Evolutionary conservation across 2,797 vertebrate genomes (phyloP), one percentile per base, ranked within the genome.

Genomic region (Ptychadena robeensis): DNA sequence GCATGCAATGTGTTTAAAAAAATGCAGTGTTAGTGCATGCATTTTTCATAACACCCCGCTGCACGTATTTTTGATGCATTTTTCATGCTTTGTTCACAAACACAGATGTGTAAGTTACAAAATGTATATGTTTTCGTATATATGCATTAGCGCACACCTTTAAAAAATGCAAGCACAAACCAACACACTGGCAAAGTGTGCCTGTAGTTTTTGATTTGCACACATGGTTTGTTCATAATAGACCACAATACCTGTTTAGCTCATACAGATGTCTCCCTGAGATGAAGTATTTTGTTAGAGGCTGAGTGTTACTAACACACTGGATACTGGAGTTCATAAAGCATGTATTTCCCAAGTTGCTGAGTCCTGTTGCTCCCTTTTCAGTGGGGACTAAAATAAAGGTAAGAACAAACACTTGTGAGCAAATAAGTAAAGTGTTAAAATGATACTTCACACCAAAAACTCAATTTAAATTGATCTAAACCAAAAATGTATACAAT

Each of bases 321-420:
- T 99, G 98, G 90, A 99, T 99, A 82, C 98, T 99, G 78, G 98
- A 99, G 90, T 99, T 99, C 98, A 99, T 99, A 91, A 99, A 99
- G 87, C 98, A 99, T 0, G 98, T 99, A 90, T 99, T 99, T 57
- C 98, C 98, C 85, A 99, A 92, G 88, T 99, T 99, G 92, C 98
- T 99, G 86, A 99, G 93, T 61, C 98, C 98, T 0, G 98, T 99
- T 57, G 98, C 98, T 80, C 98, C 98, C 81, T 99, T 99, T 91
- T 99, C 98, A 73, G 98, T 99, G 2, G 98, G 97, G 88, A 98
- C 98, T 99, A 88, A 71, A 85, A 84, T 0, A 74, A 30, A 30
- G 22, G 27, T 4, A 14, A 59, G 25, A 28, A 28, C 27, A 12
- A n/a, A n/a, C 27, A 37, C 18, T 59, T 53, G 61, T 18, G 9